Evolutionary conservation across 2,888 invertebrate genomes (phyloP).

Genomic region (Polyommatus iphigenia): DNA sequence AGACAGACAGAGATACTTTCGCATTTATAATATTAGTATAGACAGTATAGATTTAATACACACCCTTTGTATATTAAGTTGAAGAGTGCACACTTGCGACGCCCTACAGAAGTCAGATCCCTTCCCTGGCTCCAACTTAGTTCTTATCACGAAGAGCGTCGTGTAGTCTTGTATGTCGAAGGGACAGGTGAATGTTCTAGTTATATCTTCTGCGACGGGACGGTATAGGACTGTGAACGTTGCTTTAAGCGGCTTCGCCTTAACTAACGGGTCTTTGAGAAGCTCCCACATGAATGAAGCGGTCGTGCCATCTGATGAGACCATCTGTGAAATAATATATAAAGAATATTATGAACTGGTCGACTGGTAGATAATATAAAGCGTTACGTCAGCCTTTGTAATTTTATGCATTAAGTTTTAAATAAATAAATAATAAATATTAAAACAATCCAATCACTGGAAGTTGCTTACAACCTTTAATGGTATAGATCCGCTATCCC

Average conservation of each 20-base stretch:
- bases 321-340: slow-evolving; percentile 74
- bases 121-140: slow-evolving; percentile 88
- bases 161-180: slow-evolving; percentile 91
- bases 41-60: too few relatives aligned
- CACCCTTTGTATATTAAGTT: slow-evolving; percentile 85
- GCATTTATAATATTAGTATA: too few relatives aligned
- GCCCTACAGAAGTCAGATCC: slow-evolving; percentile 93
- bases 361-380: too few relatives aligned
- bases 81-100: slow-evolving; percentile 92
- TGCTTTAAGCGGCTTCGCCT: slow-evolving; percentile 76
- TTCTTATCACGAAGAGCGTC: slow-evolving; percentile 90
- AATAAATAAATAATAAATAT: too few relatives aligned
- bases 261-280: slow-evolving; percentile 81
- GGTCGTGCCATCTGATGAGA: slow-evolving; percentile 86
- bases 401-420: too few relatives aligned
- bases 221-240: slow-evolving; percentile 65
- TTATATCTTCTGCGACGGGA: slow-evolving; percentile 56
- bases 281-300: slow-evolving; percentile 93
- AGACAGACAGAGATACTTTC: too few relatives aligned
- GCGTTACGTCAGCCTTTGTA: too few relatives aligned
- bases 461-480: too few relatives aligned
- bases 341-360: too few relatives aligned
- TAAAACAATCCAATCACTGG: too few relatives aligned
- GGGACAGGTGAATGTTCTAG: slow-evolving; percentile 81
- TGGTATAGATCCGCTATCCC: too few relatives aligned